Base-by-base conservation (phyloP, 1,140 invertebrate genomes). In the Proales similis region DNA sequence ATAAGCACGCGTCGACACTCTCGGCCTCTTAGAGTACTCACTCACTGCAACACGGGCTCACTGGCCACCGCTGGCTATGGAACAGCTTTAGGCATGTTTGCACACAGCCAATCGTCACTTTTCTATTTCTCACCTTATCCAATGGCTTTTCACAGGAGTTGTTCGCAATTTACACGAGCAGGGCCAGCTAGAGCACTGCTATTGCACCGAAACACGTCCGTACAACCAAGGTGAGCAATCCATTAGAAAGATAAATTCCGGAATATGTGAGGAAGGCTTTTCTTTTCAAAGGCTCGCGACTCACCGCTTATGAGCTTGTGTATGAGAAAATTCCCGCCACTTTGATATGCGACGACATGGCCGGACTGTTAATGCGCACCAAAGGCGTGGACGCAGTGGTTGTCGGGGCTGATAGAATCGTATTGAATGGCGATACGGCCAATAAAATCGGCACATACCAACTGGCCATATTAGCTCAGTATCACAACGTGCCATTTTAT, bases 201-300 rank as follows among this genome's bases (percentile, higher is more conserved):
- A 87, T 74, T 95, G 86, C 70, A 94, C 93, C 0, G 94, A 99
- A 78, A 98, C 94, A 0, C 81, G 94, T 63, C 94, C 94, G 0
- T 98, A 96, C 72, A 95, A 95, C 73, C 94, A 98, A 78, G 94
- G n/a, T n/a, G n/a, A n/a, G n/a, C n/a, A n/a, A n/a, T n/a, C n/a
- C n/a, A 91, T 12, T 84, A 9, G 14, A 19, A 9, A 29, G 12
- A 22, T 46, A 12, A 7, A 7, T 22, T 29, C 1, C 9, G 19
- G 0, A 29, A 46, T 46, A 12, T 46, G 19, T 12, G 7, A 22
- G 43, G 14, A 22, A 9, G 19, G 19, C 43, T 22, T 14, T 14
- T 9, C 7, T 14, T 22, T 19, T n/a, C n/a, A n/a, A n/a, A n/a
- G n/a, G 75, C 4, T 70, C 90, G 0, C 79, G 94, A 63, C 77